Evolutionary conservation across 1,140 invertebrate species (phyloP).

Genomic region (Drosophila cardini): DNA sequence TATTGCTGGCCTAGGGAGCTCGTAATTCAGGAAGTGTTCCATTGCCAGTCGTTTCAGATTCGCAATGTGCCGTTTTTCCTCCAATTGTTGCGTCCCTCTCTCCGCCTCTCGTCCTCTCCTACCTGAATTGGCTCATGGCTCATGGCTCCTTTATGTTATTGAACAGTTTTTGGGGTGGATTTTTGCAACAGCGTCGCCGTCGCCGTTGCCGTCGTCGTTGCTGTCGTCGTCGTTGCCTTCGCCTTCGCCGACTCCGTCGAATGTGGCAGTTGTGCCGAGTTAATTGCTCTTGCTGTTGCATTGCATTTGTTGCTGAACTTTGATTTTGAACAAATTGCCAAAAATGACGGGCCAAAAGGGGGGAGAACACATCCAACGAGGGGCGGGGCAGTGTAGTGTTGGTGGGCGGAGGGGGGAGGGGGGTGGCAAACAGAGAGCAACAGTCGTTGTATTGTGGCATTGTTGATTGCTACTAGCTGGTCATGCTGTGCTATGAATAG

Average conservation of each 20-base stretch:
- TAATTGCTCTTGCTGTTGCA: constrained; percentile 78
- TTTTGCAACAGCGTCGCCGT: constrained; percentile 63
- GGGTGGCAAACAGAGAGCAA: constrained; percentile 37
- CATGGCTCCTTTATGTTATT: constrained; percentile 75
- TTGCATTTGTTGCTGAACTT: constrained; percentile 80
- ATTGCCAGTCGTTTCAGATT: constrained; percentile 49
- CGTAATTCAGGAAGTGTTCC: constrained; percentile 72
- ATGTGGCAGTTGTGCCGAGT: constrained; percentile 82
- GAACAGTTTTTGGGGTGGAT: constrained; percentile 72
- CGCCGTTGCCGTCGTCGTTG: not conserved
- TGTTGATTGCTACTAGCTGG: constrained; percentile 53
- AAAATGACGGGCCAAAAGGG: constrained; percentile 46
- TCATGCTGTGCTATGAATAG: constrained; percentile 15
- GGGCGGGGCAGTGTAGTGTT: no score
- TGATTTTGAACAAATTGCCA: constrained; percentile 81
- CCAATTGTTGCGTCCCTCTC: constrained; percentile 78
- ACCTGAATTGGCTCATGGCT: constrained; percentile 79
- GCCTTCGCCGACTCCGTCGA: constrained; percentile 50
- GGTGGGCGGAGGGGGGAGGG: constrained; percentile 20
- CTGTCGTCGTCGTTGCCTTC: constrained; percentile 17
- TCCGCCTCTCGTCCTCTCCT: constrained; percentile 40
- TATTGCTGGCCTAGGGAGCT: constrained; percentile 21
- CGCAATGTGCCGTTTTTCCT: constrained; percentile 45
- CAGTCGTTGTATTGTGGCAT: constrained; percentile 61
- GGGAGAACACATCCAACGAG: not conserved